Conservation (phyloP, 2,888 invertebrate species). For the Thysanoteuthis rhombus region DNA sequence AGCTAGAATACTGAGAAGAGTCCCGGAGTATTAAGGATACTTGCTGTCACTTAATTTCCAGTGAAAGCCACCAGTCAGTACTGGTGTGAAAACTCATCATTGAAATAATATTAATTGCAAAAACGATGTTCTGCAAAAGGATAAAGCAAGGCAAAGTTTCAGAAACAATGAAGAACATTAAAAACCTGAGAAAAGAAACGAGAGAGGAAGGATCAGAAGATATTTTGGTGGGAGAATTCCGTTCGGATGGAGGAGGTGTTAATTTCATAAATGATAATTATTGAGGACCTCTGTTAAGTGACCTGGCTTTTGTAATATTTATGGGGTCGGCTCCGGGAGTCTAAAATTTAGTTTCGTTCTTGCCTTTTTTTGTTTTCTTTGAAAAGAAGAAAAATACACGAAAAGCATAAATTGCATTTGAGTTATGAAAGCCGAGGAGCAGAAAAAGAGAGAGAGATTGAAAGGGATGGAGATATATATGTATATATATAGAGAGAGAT, state of each 20-base stretch:
- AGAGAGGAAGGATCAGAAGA: neutral
- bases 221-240: neutral
- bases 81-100: no score
- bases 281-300: neutral
- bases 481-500: no score
- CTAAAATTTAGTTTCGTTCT: neutral
- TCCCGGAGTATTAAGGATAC: no score
- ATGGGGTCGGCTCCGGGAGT: neutral
- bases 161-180: neutral
- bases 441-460: neutral
- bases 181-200: neutral
- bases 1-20: no score
- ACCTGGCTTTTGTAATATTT: conserved; percentile 12
- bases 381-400: neutral
- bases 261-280: conserved; percentile 12
- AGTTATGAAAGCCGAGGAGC: neutral
- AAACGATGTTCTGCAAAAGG: neutral
- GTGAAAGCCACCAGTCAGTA: no score
- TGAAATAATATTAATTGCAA: neutral
- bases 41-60: no score
- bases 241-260: neutral
- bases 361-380: neutral
- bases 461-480: no score
- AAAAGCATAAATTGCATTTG: neutral
- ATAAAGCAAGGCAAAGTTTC: neutral